Percentiles rank a stretch among this genome's conserved stretches.
These are phyloP conservation scores for Nesogale talazaci DNA, from an alignment of 2,113 vertebrate genomes.

Conservation along the genomic window DNA sequence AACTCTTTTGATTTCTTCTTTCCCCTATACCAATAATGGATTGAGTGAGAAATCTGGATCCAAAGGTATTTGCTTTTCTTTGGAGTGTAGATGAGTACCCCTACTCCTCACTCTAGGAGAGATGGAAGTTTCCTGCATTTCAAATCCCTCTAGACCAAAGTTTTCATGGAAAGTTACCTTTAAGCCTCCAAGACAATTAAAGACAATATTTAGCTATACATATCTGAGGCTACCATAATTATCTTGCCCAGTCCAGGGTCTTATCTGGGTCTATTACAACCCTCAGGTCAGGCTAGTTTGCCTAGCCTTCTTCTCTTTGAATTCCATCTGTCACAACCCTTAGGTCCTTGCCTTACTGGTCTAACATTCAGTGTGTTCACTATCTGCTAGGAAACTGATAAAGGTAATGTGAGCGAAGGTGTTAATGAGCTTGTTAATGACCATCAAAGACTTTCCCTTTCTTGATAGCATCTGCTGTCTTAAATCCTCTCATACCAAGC, in stretches of 20 bases:
- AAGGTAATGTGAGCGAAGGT: neutral
- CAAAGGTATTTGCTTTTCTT: neutral
- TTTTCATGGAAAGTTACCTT: neutral
- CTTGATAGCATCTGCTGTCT: conserved; percentile 29
- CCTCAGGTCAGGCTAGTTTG: neutral
- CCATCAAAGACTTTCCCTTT: conserved; percentile 42
- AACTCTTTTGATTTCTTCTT: neutral
- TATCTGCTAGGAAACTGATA: conserved; percentile 33
- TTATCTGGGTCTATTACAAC: neutral
- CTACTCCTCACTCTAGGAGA: neutral
- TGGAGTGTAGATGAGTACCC: neutral
- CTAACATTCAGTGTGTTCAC: neutral
- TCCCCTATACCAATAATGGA: neutral
- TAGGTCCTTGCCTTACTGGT: neutral
- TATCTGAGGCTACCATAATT: neutral
- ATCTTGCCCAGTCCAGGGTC: neutral
- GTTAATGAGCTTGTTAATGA: conserved; percentile 45
- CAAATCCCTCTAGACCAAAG: neutral
- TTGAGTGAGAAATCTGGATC: too few species aligned
- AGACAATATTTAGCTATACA: neutral
- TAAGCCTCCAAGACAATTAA: neutral
- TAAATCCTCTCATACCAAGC: neutral
- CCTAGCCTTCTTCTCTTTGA: neutral
- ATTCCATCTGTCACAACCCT: neutral
- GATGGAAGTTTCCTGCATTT: too few species aligned